Conservation (phyloP, 1,140 invertebrate genomes). For the Drosophila novamexicana region DNA sequence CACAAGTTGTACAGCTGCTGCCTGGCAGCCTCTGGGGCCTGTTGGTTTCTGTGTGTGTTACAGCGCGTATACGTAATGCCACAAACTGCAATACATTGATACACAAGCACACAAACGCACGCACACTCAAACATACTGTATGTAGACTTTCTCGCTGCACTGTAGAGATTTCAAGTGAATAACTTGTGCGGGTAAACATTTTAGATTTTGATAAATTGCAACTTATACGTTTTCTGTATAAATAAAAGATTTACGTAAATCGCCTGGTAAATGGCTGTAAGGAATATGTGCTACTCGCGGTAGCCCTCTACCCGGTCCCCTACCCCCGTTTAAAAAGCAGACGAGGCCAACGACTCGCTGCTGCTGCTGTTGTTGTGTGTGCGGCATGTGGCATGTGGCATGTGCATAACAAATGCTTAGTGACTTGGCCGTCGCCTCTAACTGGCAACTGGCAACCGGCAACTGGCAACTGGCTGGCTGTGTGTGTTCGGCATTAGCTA, state of each 20-base stretch:
- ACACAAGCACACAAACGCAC: constrained; percentile 15
- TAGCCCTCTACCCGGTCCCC: neutral
- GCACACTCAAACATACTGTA: constrained; percentile 24
- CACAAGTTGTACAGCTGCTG: constrained; percentile 73
- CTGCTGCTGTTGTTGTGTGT: constrained; percentile 17
- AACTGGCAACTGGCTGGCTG: constrained; percentile 1
- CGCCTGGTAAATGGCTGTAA: constrained; percentile 82
- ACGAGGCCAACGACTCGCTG: constrained; percentile 33
- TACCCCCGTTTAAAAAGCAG: neutral
- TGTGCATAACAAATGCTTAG: constrained; percentile 77
- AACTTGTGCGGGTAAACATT: constrained; percentile 83
- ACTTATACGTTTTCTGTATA: constrained; percentile 83
- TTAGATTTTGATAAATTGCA: constrained; percentile 83
- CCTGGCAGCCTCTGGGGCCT: constrained; percentile 63
- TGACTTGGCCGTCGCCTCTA: constrained; percentile 64
- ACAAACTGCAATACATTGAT: constrained; percentile 50
- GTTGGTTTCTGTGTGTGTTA: constrained; percentile 53
- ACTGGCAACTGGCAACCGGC: constrained; percentile 5
- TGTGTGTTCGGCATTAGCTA: constrained; percentile 49
- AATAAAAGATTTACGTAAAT: constrained; percentile 83
- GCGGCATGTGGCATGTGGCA: constrained; percentile 44
- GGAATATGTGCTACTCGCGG: constrained; percentile 65
- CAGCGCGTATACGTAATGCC: constrained; percentile 73
- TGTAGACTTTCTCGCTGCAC: constrained; percentile 34
- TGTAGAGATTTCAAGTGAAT: constrained; percentile 82